These are phyloP conservation scores for Phylloscopus whistleri DNA, from an alignment of 2,113 vertebrate species.

Conservation along the genomic window DNA sequence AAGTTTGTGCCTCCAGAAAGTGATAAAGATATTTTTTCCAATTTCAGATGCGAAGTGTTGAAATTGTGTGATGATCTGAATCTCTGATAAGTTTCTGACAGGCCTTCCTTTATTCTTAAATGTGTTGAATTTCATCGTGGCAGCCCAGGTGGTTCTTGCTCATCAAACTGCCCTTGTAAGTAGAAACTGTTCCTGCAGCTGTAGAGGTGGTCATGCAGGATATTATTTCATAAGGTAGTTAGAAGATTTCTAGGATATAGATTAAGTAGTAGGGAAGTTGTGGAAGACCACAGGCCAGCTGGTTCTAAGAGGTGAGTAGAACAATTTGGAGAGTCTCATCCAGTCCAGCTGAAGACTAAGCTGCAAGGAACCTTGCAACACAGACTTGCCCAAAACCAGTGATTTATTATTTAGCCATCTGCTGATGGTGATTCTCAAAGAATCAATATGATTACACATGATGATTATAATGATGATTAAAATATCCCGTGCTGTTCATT, in stretches of 20 bases:
- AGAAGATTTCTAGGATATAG: not conserved
- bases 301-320: not conserved
- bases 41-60: not conserved
- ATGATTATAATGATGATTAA: not conserved
- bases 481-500: not conserved
- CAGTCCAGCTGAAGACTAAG: not conserved
- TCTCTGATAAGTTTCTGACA: not conserved
- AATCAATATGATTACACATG: not conserved
- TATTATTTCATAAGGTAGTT: not conserved
- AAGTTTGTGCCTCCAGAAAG: not conserved
- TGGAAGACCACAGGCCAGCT: rapidly evolving
- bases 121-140: not conserved
- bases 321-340: not conserved
- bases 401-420: not conserved
- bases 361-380: not conserved
- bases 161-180: not conserved
- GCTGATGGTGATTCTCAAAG: not conserved
- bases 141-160: not conserved
- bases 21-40: not conserved
- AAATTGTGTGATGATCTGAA: not conserved
- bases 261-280: not conserved
- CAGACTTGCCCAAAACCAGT: not conserved
- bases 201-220: not conserved
- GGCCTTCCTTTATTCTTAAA: not conserved
- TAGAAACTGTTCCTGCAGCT: not conserved